Base-by-base conservation (phyloP, 2,797 vertebrate species). In the Syndactyla subalaris region DNA sequence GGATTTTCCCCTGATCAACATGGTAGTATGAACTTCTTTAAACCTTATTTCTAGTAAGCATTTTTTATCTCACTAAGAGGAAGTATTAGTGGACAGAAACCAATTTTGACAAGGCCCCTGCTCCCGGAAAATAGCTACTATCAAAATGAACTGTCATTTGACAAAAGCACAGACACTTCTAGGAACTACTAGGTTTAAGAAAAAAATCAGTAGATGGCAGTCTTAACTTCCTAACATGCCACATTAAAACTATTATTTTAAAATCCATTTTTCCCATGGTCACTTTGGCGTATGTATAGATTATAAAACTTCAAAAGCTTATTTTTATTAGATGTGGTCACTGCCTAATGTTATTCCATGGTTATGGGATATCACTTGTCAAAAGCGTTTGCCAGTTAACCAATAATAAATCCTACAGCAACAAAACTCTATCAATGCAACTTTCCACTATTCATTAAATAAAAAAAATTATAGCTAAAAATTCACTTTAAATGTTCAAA, bases 171-270 rank as follows among this genome's bases (percentile, higher is more conserved):
- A 82, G 43, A 92, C 38, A 88, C 83, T 74, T 94, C 96, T 87
- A 83, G 91, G 94, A 95, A 88, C 92, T 97, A 96, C 96, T 39
- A 93, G 92, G 89, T 94, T 97, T 97, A 79, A 96, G 94, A 93
- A 95, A 98, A 89, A 98, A 92, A 98, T 98, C 99, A 99, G 99
- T 98, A 99, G 99, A 98, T 99, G 99, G 99, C 99, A 99, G 98
- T 98, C 98, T 99, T 98, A 98, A 98, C 98, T 98, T 98, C 98
- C 98, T 95, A 96, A 96, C 94, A 78, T 41, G 79, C 46, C 24
- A 82, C 85, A 92, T 87, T 77, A 75, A 20, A 88, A 72, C 65
- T 67, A 66, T 80, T 95, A 78, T 77, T 97, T 95, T 91, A 19
- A 89, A 91, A 94, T 89, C 52, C 18, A 38, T 95, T 83, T 94